Conservation (phyloP, 2,888 invertebrate species). For the Stictocephala bisonia region DNA sequence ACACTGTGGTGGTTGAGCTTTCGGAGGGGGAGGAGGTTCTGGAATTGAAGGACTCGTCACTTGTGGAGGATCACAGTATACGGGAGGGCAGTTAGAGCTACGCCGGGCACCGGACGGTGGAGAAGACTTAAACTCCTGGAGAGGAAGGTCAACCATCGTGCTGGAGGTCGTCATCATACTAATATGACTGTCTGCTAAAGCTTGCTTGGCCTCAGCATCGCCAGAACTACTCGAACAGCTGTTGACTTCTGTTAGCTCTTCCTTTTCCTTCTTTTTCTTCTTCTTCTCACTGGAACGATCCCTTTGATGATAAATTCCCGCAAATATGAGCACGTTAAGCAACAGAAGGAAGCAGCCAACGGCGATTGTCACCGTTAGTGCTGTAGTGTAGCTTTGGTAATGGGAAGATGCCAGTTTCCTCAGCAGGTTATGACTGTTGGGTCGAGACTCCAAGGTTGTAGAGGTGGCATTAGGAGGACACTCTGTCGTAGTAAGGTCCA, state of each 20-base stretch:
- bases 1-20: slow-evolving; percentile 66
- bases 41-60: slow-evolving; percentile 67
- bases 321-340: slow-evolving; percentile 87
- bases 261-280: slow-evolving; percentile 72
- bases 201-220: slow-evolving; percentile 61
- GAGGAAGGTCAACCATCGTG: slow-evolving; percentile 71
- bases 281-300: slow-evolving; percentile 70
- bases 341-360: slow-evolving; percentile 86
- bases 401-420: slow-evolving; percentile 83
- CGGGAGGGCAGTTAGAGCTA: slow-evolving; percentile 59
- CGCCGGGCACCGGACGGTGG: slow-evolving; percentile 65
- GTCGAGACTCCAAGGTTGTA: slow-evolving; percentile 63
- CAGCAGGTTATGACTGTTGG: slow-evolving; percentile 75
- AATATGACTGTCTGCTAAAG: slow-evolving; percentile 67
- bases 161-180: slow-evolving; percentile 68
- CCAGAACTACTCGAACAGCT: slow-evolving; percentile 53
- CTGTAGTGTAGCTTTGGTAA: slow-evolving; percentile 90
- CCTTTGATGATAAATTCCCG: slow-evolving; percentile 88
- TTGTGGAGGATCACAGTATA: slow-evolving; percentile 60
- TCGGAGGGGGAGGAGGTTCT: slow-evolving; percentile 73
- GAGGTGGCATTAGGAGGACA: slow-evolving; percentile 72
- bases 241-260: slow-evolving; percentile 76
- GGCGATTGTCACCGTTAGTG: slow-evolving; percentile 87
- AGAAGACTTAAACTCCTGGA: slow-evolving; percentile 71
- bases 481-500: slow-evolving; percentile 76